These are phyloP conservation scores for Siniperca chuatsi DNA, from an alignment of 2,113 vertebrate species.

Conservation along the genomic window DNA sequence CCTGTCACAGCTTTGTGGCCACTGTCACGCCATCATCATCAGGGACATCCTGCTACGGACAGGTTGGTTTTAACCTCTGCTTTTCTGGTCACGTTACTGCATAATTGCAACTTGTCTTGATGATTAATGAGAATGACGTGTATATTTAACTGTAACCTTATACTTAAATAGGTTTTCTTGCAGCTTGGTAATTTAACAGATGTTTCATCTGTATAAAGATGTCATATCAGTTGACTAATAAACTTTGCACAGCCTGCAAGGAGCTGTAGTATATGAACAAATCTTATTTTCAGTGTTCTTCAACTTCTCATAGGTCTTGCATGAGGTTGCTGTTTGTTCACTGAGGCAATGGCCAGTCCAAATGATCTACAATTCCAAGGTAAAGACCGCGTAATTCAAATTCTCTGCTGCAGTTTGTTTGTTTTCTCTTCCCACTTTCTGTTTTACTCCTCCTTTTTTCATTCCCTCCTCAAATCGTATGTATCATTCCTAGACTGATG, in stretches of 20 bases:
- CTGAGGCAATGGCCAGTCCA: slow-evolving; percentile 83
- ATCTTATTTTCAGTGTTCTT: not conserved
- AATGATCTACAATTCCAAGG: slow-evolving; percentile 88
- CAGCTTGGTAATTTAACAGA: not conserved
- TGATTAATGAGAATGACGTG: not conserved
- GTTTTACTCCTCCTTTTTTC: not conserved
- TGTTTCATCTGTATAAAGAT: not conserved
- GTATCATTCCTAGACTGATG: not conserved
- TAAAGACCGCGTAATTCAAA: slow-evolving; percentile 51
- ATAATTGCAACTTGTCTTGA: not conserved
- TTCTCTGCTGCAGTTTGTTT: not conserved
- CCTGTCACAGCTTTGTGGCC: slow-evolving; percentile 10
- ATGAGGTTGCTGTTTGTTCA: slow-evolving; percentile 29
- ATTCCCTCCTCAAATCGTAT: not conserved
- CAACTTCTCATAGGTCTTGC: slow-evolving; percentile 25
- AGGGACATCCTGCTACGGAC: slow-evolving; percentile 17
- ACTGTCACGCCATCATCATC: slow-evolving; percentile 5
- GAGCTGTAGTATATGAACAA: too few relatives aligned
- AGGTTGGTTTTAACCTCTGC: not conserved
- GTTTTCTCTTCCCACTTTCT: not conserved
- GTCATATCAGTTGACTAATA: not conserved
- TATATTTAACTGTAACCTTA: not conserved
- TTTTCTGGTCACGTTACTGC: not conserved
- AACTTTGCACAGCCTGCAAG: not conserved
- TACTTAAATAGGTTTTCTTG: not conserved